Conservation (phyloP, 2,113 vertebrate species). For the Pithys albifrons region DNA sequence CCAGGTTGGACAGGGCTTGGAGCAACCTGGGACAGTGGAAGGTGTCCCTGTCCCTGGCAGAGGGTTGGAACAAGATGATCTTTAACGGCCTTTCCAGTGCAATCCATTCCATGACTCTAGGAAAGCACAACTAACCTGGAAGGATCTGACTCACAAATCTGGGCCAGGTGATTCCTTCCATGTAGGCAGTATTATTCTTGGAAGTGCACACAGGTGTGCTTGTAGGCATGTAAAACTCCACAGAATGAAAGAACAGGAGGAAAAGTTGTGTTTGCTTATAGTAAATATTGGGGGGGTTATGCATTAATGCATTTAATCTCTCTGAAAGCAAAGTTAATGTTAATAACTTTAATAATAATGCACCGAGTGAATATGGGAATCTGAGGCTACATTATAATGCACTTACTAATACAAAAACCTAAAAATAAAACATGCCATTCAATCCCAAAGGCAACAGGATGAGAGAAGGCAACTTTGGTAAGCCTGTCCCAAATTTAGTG, state of each 20-base stretch:
- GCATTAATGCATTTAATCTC: not conserved
- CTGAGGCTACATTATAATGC: not conserved
- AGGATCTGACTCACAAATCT: not conserved
- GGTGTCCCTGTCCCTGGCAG: not conserved
- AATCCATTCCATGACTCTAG: not conserved
- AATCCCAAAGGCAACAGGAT: not conserved
- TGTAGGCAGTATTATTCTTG: not conserved
- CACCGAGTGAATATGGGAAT: not conserved
- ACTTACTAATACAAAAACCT: not conserved
- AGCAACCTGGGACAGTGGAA: not conserved
- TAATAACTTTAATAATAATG: not conserved
- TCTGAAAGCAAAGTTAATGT: not conserved
- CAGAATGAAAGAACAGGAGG: not conserved
- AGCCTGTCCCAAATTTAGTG: not conserved
- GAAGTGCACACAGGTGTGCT: not conserved
- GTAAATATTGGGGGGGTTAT: not conserved
- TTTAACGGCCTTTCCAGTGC: not conserved
- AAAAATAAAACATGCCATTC: not conserved
- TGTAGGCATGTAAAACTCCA: not conserved
- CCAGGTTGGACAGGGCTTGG: accelerated
- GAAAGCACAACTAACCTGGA: not conserved
- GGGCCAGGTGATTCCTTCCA: not conserved
- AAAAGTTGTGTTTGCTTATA: not conserved
- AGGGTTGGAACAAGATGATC: not conserved
- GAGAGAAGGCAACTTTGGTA: not conserved